phyloP scores from a whole-genome alignment of 2,113 vertebrate genomes.

The Scopus umbretta region DNA sequence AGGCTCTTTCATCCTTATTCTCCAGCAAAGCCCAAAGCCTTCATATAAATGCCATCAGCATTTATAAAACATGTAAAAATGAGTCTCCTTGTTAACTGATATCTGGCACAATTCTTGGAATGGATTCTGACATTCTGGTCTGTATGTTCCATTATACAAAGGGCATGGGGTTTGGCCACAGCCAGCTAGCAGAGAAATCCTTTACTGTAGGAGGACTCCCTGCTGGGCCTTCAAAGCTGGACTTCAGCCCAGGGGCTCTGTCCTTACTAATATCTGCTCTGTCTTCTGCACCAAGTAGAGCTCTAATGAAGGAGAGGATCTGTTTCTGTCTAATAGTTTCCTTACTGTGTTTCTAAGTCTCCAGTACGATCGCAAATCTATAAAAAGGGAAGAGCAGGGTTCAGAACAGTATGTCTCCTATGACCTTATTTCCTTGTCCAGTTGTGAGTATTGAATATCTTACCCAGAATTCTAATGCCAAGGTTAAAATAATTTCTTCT shows the following conservation, averaged over 20 bases:
- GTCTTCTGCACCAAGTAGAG: background rate
- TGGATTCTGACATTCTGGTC: constrained; percentile 7
- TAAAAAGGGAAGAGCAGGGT: background rate
- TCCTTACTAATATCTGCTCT: background rate
- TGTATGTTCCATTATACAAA: constrained; percentile 12
- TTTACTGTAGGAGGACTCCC: background rate
- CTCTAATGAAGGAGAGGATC: background rate
- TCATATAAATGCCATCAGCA: background rate
- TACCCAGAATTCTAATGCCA: background rate
- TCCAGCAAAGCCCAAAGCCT: background rate
- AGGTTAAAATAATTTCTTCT: constrained; percentile 19
- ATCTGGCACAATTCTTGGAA: background rate
- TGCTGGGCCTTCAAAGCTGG: constrained; percentile 39
- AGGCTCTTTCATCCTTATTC: background rate
- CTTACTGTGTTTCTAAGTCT: background rate
- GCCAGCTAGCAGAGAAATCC: background rate
- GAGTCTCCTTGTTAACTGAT: constrained; percentile 17
- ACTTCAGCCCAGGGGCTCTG: constrained; percentile 3
- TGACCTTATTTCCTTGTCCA: background rate
- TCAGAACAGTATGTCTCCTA: background rate
- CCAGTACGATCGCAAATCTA: background rate
- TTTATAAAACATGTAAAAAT: constrained; percentile 27
- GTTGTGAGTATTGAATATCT: background rate
- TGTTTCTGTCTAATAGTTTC: background rate
- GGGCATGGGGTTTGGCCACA: background rate